Base-by-base conservation (phyloP, 2,888 invertebrate genomes). In the Polylopha cassiicola region DNA sequence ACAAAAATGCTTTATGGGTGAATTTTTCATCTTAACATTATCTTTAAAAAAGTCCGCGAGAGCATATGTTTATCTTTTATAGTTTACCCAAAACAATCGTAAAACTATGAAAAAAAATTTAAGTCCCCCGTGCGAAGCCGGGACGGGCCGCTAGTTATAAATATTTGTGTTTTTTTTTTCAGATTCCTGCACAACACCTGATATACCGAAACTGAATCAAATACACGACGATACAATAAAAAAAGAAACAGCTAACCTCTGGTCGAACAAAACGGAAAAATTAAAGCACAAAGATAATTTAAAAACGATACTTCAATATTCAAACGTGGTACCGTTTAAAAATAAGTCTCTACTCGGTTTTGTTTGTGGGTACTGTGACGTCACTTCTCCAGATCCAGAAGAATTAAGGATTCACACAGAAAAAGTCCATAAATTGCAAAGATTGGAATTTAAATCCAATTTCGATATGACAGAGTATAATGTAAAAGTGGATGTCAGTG, bases 311-410 rank as follows among this genome's bases (percentile, higher is more conserved):
- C 41, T 84, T 0, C 58, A 75, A 9, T 75, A 54, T 30, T 78
- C 79, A 0, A 84, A 80, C 22, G 78, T 65, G 0, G 60, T 63
- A 0, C 79, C 79, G 0, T 84, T 84, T 39, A 73, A 68, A 8
- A 72, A 77, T 16, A 80, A 75, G 44, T 65, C 70, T 0, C 38
- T 78, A 0, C 37, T 78, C 0, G 82, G 84, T 0, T 81, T 63
- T 31, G 53, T 68, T 0, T 84, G 84, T 38, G 71, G 69, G 0
- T 82, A 78, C 31, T 84, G 84, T 6, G 61, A 74, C 0, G 27
- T 50, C 0, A 58, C 70, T 0, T 80, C 58, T 47, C 73, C 73
- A 0, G 82, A 84, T 13, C 82, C 82, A 0, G 44, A 43, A 0
- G 72, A 78, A n/a, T 44, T 84, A 4, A 47, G 61, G 5, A 23